A percentile compares a stretch with the other conserved stretches of the same genome.
These are phyloP conservation scores for Halyomorpha halys DNA, from an alignment of 1,140 invertebrate genomes.

Conservation along the genomic window DNA sequence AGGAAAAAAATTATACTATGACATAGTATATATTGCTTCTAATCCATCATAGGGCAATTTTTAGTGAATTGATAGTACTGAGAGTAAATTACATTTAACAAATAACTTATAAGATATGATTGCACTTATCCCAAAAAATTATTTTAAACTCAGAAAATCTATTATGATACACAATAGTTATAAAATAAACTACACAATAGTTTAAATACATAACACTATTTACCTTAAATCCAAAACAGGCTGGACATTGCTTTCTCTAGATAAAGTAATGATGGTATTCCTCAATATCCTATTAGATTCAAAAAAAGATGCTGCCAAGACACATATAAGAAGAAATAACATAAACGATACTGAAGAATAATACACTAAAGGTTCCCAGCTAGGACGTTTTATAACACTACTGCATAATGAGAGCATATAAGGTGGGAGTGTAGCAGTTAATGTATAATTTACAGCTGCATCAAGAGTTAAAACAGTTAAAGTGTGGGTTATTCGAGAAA, in stretches of 20 bases:
- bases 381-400: constrained; percentile 57
- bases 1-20: too few relatives aligned
- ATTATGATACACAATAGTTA: too few relatives aligned
- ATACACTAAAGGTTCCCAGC: constrained; percentile 67
- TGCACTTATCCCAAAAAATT: too few relatives aligned
- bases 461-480: constrained; percentile 50
- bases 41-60: too few relatives aligned
- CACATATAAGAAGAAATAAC: constrained; percentile 50
- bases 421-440: constrained; percentile 70
- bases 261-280: constrained; percentile 40
- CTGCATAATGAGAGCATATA: constrained; percentile 61
- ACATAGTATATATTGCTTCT: too few relatives aligned
- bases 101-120: too few relatives aligned
- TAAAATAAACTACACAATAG: too few relatives aligned
- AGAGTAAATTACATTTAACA: too few relatives aligned
- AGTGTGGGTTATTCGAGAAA: constrained; percentile 60
- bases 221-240: constrained; percentile 50
- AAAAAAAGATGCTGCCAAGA: constrained; percentile 57
- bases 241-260: constrained; percentile 41
- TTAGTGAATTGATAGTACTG: too few relatives aligned
- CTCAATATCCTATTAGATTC: constrained; percentile 62
- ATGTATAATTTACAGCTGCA: constrained; percentile 55
- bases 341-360: constrained; percentile 54
- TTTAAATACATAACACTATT: too few relatives aligned
- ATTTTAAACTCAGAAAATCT: too few relatives aligned